Evolutionary conservation across 64 coral and sea anemone species (phyloP).

Genomic region (Stichodactyla mertensii): DNA sequence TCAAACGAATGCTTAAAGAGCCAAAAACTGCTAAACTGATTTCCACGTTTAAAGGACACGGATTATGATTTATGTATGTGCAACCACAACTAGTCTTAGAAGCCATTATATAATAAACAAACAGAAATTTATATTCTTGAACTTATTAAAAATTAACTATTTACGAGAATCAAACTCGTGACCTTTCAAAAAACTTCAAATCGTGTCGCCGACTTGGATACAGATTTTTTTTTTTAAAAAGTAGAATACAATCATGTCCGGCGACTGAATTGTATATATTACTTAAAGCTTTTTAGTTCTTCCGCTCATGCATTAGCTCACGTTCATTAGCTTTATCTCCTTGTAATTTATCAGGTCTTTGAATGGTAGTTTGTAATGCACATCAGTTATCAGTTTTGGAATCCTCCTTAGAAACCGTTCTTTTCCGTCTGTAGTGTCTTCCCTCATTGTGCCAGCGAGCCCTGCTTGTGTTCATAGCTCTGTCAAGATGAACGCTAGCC

Average conservation of each 20-base stretch:
- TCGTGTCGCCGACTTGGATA: too few relatives aligned
- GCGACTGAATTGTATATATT: neutral
- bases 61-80: too few relatives aligned
- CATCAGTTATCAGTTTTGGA: neutral
- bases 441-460: slow-evolving; percentile 6
- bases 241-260: neutral
- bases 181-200: too few relatives aligned
- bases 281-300: neutral
- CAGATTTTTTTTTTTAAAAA: neutral
- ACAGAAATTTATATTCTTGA: too few relatives aligned
- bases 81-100: too few relatives aligned
- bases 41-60: too few relatives aligned
- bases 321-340: neutral
- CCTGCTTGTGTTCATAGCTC: slow-evolving; percentile 10
- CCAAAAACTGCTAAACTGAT: too few relatives aligned
- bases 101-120: too few relatives aligned
- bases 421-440: neutral
- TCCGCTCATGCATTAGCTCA: neutral
- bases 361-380: neutral
- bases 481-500: slow-evolving; percentile 25
- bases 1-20: too few relatives aligned
- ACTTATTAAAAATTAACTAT: too few relatives aligned
- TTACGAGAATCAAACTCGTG: too few relatives aligned
- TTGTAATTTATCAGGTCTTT: neutral
- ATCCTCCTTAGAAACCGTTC: slow-evolving; percentile 4